Percentiles rank a stretch among this genome's conserved stretches.
Conservation (phyloP, 2,888 invertebrate genomes). For the Byasa hedistus region DNA sequence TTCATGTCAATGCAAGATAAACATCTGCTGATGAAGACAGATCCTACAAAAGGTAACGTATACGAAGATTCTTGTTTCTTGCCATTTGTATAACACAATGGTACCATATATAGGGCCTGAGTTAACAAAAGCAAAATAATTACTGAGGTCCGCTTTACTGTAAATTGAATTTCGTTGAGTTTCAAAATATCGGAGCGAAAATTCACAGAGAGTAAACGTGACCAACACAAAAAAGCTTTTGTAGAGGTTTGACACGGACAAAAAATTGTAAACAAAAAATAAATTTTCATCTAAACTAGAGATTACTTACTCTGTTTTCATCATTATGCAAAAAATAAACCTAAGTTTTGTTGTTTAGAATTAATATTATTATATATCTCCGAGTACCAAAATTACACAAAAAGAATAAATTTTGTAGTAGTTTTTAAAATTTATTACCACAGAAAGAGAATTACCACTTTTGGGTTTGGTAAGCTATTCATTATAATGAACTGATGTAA, state of each 20-base stretch:
- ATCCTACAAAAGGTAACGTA: no score
- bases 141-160: constrained; percentile 4
- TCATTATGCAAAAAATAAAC: background rate
- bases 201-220: constrained; percentile 12
- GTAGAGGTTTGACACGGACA: constrained; percentile 3
- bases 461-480: no score
- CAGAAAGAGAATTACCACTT: no score
- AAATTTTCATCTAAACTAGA: background rate
- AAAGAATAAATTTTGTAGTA: no score
- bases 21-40: no score
- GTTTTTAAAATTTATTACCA: no score
- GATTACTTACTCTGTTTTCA: background rate
- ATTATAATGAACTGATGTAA: no score
- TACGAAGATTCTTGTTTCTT: no score
- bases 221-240: constrained; percentile 12
- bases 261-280: constrained; percentile 6
- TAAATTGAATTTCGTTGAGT: constrained; percentile 6
- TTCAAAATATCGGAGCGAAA: constrained; percentile 1
- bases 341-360: background rate
- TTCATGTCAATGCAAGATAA: no score
- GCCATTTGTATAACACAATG: background rate
- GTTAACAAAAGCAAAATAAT: background rate
- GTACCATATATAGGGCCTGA: background rate
- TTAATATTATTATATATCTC: background rate
- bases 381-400: background rate